phyloP scores from a whole-genome alignment of 2,113 vertebrate species.

The Nannospalax galili region DNA sequence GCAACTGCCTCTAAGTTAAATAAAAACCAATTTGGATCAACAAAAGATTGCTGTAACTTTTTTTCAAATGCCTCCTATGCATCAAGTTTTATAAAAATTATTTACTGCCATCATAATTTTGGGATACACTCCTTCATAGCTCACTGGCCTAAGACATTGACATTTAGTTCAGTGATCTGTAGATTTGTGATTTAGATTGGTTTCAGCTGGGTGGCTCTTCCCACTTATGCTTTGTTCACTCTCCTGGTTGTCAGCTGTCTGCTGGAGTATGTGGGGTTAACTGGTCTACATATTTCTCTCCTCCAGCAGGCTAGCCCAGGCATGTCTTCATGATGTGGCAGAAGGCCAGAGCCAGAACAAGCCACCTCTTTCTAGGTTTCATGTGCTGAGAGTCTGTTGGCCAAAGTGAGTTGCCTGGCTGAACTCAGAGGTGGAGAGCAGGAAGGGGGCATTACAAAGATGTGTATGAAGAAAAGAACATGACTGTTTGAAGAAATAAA shows the following conservation, averaged over 20 bases:
- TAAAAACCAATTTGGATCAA: slow-evolving; percentile 2
- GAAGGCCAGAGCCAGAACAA: not conserved
- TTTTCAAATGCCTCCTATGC: not conserved
- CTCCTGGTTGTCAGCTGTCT: not conserved
- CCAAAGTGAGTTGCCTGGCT: not conserved
- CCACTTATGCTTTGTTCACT: not conserved
- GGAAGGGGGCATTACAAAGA: not conserved
- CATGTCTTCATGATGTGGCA: not conserved
- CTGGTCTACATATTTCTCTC: not conserved
- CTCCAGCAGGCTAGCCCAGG: not conserved
- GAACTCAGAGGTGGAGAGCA: not conserved
- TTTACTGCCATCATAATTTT: not conserved
- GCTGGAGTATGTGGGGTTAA: not conserved
- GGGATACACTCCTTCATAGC: not conserved
- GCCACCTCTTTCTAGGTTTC: not conserved
- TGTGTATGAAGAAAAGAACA: slow-evolving; percentile 18
- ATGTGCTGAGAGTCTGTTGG: not conserved
- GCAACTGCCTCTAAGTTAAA: not conserved
- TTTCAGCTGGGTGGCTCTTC: not conserved
- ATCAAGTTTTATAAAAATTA: not conserved
- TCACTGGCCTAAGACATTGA: not conserved
- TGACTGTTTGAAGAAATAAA: not conserved
- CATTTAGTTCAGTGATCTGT: not conserved
- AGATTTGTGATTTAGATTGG: not conserved
- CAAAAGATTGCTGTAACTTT: slow-evolving; percentile 20